Base-by-base conservation (phyloP, 2,113 vertebrate genomes). In the Oceanites oceanicus region DNA sequence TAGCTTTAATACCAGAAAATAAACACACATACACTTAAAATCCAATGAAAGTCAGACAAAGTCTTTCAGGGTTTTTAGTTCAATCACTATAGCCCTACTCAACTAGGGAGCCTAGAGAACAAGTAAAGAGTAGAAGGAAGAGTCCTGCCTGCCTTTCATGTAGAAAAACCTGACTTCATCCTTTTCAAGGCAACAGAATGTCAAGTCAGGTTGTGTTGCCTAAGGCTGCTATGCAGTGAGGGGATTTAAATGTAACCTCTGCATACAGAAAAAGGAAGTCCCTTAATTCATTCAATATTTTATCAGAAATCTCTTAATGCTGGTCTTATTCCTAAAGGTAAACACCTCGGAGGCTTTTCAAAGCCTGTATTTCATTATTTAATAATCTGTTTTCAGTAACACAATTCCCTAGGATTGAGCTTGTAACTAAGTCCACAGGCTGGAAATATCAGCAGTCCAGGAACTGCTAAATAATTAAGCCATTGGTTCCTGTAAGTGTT, bases 211-310 rank as follows among this genome's bases (percentile, higher is more conserved):
- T 98, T 95, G 95, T 90, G 77, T 97, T 98, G 97, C 96, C 97
- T 97, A 94, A 97, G 98, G 97, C 98, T 96, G 71, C 75, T 86
- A 18, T 91, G 88, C 88, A 93, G 94, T 90, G 55, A 92, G 62
- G 94, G 94, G 73, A 97, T 96, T 97, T 96, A 96, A 98, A 97
- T 97, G 90, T 94, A 98, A 96, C 96, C 96, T 97, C 70, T 61
- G 55, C 83, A 77, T 92, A 90, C 71, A 93, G 95, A 97, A 95
- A 93, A 96, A 97, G 96, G 93, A 96, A 96, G 94, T 97, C 80
- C 88, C 94, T 97, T 97, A 97, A 97, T 97, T 98, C 96, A 96
- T 96, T 96, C 88, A 98, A 97, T 98, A 97, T 98, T 98, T 97
- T 96, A 96, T 96, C 94, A 98, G 96, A 97, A 92, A 74, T 97